Evolutionary conservation across 1,140 invertebrate species (phyloP), one percentile per base, ranked within the genome.

Genomic region (Drosophila insularis): DNA sequence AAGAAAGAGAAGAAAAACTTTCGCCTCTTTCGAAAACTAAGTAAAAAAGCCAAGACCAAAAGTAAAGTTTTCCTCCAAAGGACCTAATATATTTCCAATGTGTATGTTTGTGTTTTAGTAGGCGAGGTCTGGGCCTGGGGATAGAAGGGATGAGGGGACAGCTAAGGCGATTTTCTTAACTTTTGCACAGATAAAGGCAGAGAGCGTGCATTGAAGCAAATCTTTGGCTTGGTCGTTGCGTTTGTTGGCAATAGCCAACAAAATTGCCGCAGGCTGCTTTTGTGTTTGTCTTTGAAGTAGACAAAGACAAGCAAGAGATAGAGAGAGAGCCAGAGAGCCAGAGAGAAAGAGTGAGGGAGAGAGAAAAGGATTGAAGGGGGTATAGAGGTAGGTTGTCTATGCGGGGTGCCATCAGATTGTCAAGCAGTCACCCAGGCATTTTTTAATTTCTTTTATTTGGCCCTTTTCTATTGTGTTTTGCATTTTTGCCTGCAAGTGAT

Each of bases 381-480:
- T 19, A 37, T 11, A 27, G 32, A 46, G 59, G 32, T n/a, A 23
- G 10, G 32, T n/a, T 21, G 10, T 40, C 43, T 50, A 21, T 21
- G 43, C 35, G 11, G 31, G 32, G 59, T 66, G 46, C 60, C 19
- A 55, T 50, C 43, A 67, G 62, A 63, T 54, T 55, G 59, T 67
- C 55, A 50, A 78, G 35, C 43, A 74, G 35, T 37, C 63, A 67
- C 59, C 61, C 72, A 67, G 50, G 59, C 64, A 72, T 71, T 84
- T 87, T 50, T 82, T 87, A 87, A 87, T 89, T 87, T 78, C 82
- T 89, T 89, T 89, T 89, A 80, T 80, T 89, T 70, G 39, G 65
- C 62, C 62, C 68, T 78, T 72, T 63, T 67, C 68, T 79, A 14
- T 40, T 63, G 56, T 63, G 40, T 17, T 39, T 55, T 21, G 61